A percentile compares a stretch with the other conserved stretches of the same genome.
These are phyloP conservation scores for Heliconius cydno DNA, from an alignment of 2,888 invertebrate genomes.

Conservation along the genomic window DNA sequence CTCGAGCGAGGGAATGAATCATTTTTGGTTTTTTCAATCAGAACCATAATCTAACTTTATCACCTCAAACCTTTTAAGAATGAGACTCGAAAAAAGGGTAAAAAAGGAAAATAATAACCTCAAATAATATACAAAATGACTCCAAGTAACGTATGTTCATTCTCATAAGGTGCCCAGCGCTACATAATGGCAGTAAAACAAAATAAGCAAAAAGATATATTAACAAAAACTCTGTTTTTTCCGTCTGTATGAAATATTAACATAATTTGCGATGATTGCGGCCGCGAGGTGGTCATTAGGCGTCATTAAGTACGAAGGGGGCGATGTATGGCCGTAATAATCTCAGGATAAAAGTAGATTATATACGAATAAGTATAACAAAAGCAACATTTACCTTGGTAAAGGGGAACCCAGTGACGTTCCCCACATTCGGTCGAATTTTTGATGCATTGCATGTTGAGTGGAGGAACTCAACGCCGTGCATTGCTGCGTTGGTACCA, in stretches of 20 bases:
- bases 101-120: background rate
- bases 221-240: background rate
- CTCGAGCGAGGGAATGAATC: background rate
- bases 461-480: background rate
- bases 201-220: constrained; percentile 11
- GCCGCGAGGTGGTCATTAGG: constrained; percentile 20
- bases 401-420: background rate
- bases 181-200: background rate
- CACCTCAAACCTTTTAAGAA: no score
- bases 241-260: constrained; percentile 17
- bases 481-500: background rate
- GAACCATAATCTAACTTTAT: no score
- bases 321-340: constrained; percentile 10
- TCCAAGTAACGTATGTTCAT: background rate
- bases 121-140: background rate
- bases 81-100: background rate
- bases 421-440: no score
- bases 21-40: background rate
- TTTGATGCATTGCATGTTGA: background rate
- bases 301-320: constrained; percentile 9
- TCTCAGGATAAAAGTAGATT: background rate
- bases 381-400: background rate
- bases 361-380: background rate
- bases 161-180: background rate
- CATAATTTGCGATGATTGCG: constrained; percentile 22